Conservation (phyloP, 1,140 invertebrate genomes). For the Megathymus violae region DNA sequence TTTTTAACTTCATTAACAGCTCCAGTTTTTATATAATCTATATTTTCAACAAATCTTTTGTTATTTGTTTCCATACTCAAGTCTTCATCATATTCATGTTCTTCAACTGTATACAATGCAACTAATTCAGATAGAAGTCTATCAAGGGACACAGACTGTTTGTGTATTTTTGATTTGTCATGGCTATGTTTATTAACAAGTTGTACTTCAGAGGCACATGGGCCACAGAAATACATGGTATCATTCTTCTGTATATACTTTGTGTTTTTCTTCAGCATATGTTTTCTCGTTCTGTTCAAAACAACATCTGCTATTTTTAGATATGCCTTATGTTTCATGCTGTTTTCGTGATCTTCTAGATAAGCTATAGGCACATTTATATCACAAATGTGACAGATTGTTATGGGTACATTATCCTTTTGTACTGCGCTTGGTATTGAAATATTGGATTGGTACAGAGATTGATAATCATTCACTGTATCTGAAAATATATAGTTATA, state of each 20-base stretch:
- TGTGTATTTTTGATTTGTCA: constrained; percentile 28
- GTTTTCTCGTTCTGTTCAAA: constrained; percentile 25
- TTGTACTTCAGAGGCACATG: constrained; percentile 22
- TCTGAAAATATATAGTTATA: no score
- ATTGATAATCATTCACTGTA: background rate
- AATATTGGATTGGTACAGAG: background rate
- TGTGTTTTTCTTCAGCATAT: constrained; percentile 19
- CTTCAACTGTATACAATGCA: constrained; percentile 23
- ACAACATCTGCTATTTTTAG: constrained; percentile 27
- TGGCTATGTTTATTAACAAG: constrained; percentile 18
- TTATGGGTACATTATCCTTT: background rate
- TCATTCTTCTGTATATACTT: background rate
- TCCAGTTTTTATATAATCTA: no score
- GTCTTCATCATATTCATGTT: background rate
- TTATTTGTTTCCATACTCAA: background rate
- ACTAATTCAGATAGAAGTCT: constrained; percentile 34
- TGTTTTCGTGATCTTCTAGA: constrained; percentile 29
- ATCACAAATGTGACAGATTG: constrained; percentile 34
- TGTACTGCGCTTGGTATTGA: background rate
- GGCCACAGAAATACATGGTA: constrained; percentile 23
- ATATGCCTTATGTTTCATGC: constrained; percentile 32
- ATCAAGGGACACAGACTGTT: constrained; percentile 32
- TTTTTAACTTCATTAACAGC: background rate
- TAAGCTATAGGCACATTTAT: constrained; percentile 30
- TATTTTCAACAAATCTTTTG: background rate